Conservation (phyloP, 2,797 vertebrate species). For the Pipistrellus nathusii region DNA sequence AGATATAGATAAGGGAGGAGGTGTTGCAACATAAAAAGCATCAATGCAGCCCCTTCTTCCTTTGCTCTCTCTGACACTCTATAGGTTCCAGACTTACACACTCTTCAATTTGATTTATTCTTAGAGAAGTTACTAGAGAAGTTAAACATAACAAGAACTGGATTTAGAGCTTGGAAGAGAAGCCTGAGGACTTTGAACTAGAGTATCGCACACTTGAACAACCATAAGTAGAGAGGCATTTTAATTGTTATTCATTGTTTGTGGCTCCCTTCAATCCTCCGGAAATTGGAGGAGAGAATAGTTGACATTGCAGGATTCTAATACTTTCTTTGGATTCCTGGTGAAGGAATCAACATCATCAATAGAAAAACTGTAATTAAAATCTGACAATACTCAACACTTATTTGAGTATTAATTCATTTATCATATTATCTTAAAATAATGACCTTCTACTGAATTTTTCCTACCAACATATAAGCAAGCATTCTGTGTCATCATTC, state of each 20-base stretch:
- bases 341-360: background rate
- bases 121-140: background rate
- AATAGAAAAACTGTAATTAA: background rate
- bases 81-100: background rate
- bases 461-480: background rate
- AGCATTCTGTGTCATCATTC: background rate
- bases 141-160: background rate
- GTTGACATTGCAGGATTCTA: background rate
- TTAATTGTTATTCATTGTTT: constrained; percentile 29
- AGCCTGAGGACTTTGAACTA: background rate
- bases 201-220: background rate
- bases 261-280: background rate
- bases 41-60: background rate
- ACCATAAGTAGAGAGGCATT: background rate
- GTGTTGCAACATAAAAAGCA: background rate
- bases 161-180: background rate
- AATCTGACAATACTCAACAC: background rate
- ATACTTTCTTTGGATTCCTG: constrained; percentile 18
- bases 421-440: background rate
- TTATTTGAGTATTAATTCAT: background rate
- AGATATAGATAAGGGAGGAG: too few species aligned
- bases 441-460: background rate
- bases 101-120: background rate
- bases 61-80: background rate
- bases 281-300: background rate